These are phyloP conservation scores for Dendrophyllia cribrosa DNA, from an alignment of 64 coral and sea anemone species.

Conservation along the genomic window DNA sequence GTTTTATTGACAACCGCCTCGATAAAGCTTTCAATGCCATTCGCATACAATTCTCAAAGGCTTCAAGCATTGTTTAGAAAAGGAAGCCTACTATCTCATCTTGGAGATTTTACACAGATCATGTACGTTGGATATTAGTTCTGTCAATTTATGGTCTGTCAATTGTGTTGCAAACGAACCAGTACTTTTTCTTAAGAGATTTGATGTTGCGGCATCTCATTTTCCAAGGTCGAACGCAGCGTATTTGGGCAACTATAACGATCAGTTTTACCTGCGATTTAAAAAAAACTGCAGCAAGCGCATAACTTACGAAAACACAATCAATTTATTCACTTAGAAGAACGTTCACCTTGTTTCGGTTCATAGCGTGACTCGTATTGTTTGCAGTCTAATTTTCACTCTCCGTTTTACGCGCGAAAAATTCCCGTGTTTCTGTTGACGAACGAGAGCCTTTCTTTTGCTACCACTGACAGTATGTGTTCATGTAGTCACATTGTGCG, in stretches of 20 bases:
- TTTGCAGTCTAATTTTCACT: background rate
- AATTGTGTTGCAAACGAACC: background rate
- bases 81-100: background rate
- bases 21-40: background rate
- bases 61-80: conserved; percentile 2
- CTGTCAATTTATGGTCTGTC: background rate
- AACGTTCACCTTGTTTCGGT: background rate
- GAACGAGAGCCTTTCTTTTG: background rate
- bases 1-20: background rate
- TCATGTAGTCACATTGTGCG: background rate
- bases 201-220: background rate
- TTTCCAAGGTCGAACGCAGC: background rate
- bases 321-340: background rate
- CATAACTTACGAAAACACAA: background rate
- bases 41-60: background rate
- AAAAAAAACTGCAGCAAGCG: background rate
- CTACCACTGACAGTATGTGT: background rate
- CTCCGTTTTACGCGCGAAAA: conserved; percentile 24
- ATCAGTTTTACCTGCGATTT: background rate
- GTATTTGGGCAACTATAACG: background rate
- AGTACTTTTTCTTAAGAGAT: background rate
- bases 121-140: background rate
- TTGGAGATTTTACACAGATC: background rate
- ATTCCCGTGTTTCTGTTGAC: background rate
- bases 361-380: conserved; percentile 41